Conservation (phyloP, 2,888 invertebrate species). For the Nomada lathburiana region DNA sequence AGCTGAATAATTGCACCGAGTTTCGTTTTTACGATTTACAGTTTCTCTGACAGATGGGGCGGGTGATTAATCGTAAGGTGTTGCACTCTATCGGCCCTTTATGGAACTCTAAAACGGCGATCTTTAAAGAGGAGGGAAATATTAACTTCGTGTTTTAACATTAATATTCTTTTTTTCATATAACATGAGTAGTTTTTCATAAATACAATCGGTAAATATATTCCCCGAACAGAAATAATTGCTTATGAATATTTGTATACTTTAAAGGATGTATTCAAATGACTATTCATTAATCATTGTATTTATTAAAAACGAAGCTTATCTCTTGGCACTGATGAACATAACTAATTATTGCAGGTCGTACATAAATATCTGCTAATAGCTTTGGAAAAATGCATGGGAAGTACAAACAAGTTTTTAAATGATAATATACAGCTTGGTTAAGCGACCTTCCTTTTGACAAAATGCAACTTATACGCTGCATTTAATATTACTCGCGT, state of each 20-base stretch:
- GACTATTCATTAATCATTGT: not conserved
- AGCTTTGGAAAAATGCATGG: too few relatives aligned
- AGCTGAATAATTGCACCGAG: constrained; percentile 58
- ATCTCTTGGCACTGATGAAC: too few relatives aligned
- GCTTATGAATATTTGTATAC: not conserved
- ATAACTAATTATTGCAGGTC: too few relatives aligned
- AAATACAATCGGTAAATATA: not conserved
- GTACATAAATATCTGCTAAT: too few relatives aligned
- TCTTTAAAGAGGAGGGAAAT: not conserved
- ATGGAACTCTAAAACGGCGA: not conserved
- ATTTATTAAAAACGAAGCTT: not conserved
- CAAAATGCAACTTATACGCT: not conserved
- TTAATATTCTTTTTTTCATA: not conserved
- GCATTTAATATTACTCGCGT: not conserved
- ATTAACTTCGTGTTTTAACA: not conserved
- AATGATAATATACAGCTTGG: too few relatives aligned
- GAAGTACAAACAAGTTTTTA: too few relatives aligned
- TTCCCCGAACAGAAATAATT: not conserved
- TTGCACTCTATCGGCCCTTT: constrained; percentile 1
- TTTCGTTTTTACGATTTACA: constrained; percentile 52
- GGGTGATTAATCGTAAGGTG: not conserved
- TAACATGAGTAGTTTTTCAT: not conserved
- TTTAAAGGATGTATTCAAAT: not conserved
- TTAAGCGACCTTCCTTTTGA: too few relatives aligned
- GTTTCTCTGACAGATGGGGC: constrained; percentile 58